Evolutionary conservation across 2,113 vertebrate genomes (phyloP).

Genomic region (Agelaius phoeniceus): DNA sequence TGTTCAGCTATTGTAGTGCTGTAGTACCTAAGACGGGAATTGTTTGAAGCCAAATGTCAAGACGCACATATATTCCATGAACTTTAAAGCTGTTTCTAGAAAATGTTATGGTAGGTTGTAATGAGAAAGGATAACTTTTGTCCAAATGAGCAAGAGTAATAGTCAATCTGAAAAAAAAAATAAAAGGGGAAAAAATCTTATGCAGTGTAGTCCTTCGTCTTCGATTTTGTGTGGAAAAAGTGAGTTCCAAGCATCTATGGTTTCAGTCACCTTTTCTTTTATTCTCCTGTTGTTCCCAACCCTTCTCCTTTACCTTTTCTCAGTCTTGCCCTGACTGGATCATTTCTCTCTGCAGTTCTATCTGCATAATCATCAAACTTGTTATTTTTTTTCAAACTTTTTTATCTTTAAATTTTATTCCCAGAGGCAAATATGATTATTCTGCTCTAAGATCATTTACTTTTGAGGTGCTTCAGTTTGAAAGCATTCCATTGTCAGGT

Average conservation of each 20-base stretch:
- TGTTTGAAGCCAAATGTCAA: not conserved
- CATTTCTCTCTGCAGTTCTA: constrained; percentile 46
- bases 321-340: constrained; percentile 28
- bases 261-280: constrained; percentile 40
- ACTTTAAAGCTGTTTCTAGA: constrained; percentile 15
- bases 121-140: not conserved
- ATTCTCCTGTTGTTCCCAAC: not conserved
- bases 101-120: not conserved
- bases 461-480: constrained; percentile 61
- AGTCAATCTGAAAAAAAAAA: not conserved
- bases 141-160: not conserved
- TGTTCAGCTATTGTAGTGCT: not conserved
- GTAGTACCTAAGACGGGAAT: not conserved
- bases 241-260: not conserved
- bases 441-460: constrained; percentile 65
- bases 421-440: constrained; percentile 69
- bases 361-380: constrained; percentile 72
- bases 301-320: constrained; percentile 7
- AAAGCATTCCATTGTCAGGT: constrained; percentile 66
- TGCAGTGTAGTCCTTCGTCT: not conserved
- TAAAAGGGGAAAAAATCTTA: not conserved
- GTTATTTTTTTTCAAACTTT: constrained; percentile 49
- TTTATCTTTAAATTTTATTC: constrained; percentile 72
- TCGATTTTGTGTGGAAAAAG: not conserved
- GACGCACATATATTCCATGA: not conserved